These are phyloP conservation scores for Aphelinus atriplicis DNA, from an alignment of 1,140 invertebrate genomes.

Conservation along the genomic window DNA sequence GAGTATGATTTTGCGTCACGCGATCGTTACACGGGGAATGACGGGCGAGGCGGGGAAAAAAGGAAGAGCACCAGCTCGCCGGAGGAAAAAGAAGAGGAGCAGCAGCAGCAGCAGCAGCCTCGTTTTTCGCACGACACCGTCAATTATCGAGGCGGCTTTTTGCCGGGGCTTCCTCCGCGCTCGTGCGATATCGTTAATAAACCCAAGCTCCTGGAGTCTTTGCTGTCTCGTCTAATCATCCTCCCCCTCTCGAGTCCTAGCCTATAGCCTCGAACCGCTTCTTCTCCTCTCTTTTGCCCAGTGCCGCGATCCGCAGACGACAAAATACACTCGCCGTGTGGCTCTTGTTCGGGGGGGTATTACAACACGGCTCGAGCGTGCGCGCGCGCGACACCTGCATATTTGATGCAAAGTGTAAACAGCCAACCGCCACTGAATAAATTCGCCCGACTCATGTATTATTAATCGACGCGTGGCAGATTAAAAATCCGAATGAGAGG, in stretches of 20 bases:
- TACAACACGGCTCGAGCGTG: not conserved
- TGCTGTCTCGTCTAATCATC: slow-evolving; percentile 62
- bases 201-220: slow-evolving; percentile 55
- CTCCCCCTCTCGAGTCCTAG: slow-evolving; percentile 38
- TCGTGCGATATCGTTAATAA: slow-evolving; percentile 65
- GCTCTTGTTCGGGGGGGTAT: no score
- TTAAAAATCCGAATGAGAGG: slow-evolving; percentile 50
- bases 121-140: slow-evolving; percentile 51
- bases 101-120: slow-evolving; percentile 42
- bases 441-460: slow-evolving; percentile 58
- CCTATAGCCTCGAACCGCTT: no score
- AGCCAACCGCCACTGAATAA: slow-evolving; percentile 58
- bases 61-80: not conserved
- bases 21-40: not conserved
- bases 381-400: slow-evolving; percentile 58
- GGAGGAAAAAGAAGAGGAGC: not conserved
- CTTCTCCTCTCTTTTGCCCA: not conserved
- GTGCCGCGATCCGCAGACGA: slow-evolving; percentile 26
- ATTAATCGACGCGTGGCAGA: slow-evolving; percentile 53
- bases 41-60: not conserved
- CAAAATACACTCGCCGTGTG: slow-evolving; percentile 23
- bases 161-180: slow-evolving; percentile 48
- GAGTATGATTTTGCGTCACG: slow-evolving; percentile 25
- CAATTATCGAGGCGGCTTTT: slow-evolving; percentile 62
- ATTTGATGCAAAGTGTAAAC: slow-evolving; percentile 62